Percentiles rank a stretch among this genome's conserved stretches.
Conservation (phyloP, 2,113 vertebrate genomes). For the Paramormyrops kingsleyae region DNA sequence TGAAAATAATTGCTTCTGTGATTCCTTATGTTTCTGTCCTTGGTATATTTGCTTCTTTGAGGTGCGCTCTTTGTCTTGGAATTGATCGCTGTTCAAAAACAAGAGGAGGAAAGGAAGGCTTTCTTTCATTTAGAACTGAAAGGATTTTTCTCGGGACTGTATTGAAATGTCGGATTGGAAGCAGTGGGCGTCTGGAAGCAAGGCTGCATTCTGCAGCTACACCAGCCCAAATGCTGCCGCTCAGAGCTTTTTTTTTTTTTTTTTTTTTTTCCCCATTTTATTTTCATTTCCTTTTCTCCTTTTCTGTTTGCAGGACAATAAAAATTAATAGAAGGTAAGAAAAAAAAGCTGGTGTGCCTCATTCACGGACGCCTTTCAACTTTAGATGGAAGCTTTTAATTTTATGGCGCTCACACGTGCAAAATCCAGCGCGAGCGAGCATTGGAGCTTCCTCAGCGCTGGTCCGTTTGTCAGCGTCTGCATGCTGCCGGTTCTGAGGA, state of each 20-base stretch:
- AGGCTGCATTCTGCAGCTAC: background rate
- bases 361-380: background rate
- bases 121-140: conserved; percentile 60
- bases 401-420: background rate
- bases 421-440: background rate
- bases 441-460: background rate
- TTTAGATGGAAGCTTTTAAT: background rate
- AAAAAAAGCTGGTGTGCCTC: background rate
- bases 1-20: conserved; percentile 68
- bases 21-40: conserved; percentile 41
- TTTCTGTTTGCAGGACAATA: background rate
- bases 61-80: conserved; percentile 64
- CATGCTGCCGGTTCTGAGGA: background rate
- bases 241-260: background rate
- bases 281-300: background rate
- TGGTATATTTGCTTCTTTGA: conserved; percentile 62
- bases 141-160: conserved; percentile 59
- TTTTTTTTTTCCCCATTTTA: too few species aligned
- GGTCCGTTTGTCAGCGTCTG: background rate
- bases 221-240: background rate
- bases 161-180: conserved; percentile 59
- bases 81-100: conserved; percentile 62
- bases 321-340: background rate
- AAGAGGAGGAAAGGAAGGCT: conserved; percentile 61
- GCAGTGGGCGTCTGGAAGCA: conserved; percentile 46